Evolutionary conservation across 2,113 vertebrate species (phyloP), one percentile per base, ranked within the genome.

Genomic region (Varanus salvator): DNA sequence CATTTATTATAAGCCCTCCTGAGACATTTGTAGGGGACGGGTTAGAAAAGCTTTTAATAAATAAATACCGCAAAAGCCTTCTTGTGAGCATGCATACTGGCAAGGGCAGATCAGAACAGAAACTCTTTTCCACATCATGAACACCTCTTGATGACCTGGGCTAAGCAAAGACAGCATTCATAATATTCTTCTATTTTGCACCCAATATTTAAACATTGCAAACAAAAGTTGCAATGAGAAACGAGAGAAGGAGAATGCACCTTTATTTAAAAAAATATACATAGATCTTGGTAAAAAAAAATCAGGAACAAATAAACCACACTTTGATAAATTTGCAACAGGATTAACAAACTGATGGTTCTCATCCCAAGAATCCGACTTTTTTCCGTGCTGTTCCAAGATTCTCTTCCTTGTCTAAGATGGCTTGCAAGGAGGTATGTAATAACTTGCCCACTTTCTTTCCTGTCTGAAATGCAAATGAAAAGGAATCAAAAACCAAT

Each of bases 291-390:
- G 60, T 66, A 83, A 83, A 66, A 91, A 93, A 52, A 92, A 90
- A 91, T 83, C 83, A 76, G 78, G 3, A 11, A 80, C 19, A 81
- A 66, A 83, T 19, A 0, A 66, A 84, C 60, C 19, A 31, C 12
- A 29, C 48, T 21, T 74, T 68, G 34, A 27, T 27, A 76, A 64
- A 52, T 95, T 93, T 95, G 74, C 31, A n/a, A 44, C 1, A 6
- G 3, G 6, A 1, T 19, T 1, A 66, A 92, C 78, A 71, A 64
- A 25, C 72, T 54, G 92, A 72, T 6, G 38, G 4, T 1, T 1
- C 1, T 98, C 96, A 99, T 88, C 98, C 98, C 29, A 99, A 96
- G 96, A 99, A 99, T 82, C 99, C 99, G 31, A 99, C 98, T 96
- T 98, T 99, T 92, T 97, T 97, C 84, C 97, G 96, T 68, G 97